phyloP scores from a whole-genome alignment of 2,113 vertebrate genomes.

The Pithys albifrons region DNA sequence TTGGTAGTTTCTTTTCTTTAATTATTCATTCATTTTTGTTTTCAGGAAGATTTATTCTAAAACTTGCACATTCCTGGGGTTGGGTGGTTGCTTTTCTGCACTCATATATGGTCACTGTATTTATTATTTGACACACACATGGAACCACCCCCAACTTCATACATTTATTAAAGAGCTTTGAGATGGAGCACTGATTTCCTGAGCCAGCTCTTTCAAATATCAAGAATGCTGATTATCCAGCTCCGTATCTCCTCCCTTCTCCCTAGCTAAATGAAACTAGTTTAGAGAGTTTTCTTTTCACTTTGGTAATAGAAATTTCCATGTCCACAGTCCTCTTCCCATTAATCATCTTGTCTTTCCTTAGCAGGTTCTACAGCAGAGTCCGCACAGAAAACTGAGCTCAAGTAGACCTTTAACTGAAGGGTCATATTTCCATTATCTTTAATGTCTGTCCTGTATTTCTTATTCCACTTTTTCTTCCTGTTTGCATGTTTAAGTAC shows the following conservation, averaged over 20 bases:
- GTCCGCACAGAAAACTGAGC: background rate
- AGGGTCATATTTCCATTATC: background rate
- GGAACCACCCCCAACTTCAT: constrained; percentile 49
- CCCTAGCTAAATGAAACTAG: constrained; percentile 40
- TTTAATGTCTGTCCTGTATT: background rate
- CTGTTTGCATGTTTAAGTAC: background rate
- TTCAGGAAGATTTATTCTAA: constrained; percentile 19
- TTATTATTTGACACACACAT: constrained; percentile 48
- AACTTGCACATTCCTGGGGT: background rate
- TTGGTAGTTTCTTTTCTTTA: constrained; percentile 21
- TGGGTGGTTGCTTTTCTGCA: constrained; percentile 9
- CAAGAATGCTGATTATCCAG: constrained; percentile 33
- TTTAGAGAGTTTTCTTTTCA: constrained; percentile 52
- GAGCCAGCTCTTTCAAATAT: constrained; percentile 51
- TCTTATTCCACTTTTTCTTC: background rate
- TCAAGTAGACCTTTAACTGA: background rate
- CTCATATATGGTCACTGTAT: constrained; percentile 2
- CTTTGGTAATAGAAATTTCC: constrained; percentile 59
- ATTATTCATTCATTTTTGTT: constrained; percentile 51
- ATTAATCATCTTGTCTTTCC: constrained; percentile 55
- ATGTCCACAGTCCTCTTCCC: background rate
- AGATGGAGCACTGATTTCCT: constrained; percentile 39
- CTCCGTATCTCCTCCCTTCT: constrained; percentile 25
- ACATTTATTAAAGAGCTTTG: constrained; percentile 54
- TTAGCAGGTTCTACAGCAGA: background rate